Base-by-base conservation (phyloP, 2,113 vertebrate species). In the Paralichthys olivaceus region DNA sequence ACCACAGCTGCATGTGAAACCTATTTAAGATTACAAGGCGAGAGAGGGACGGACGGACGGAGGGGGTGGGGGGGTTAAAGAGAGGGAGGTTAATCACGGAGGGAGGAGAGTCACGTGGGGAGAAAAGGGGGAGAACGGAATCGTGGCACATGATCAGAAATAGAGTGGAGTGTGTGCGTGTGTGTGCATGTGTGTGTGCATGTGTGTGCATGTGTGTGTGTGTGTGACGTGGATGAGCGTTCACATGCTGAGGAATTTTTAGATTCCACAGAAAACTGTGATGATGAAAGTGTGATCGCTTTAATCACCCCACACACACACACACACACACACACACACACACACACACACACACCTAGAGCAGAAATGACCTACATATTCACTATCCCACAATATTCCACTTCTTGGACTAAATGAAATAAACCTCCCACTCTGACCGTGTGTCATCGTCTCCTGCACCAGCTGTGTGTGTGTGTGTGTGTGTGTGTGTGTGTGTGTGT, bases 1-100 rank as follows among this genome's bases (percentile, higher is more conserved):
- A 95, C 95, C 95, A 95, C 95, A 94, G 91, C 90, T 81, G 93
- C 96, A 96, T 95, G 93, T 95, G 96, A 96, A 96, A 96, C 91
- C 94, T 91, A 96, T 96, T 96, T 95, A 88, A 94, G 93, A 95
- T 95, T 94, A 96, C 88, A 63, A 79, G 83, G 75, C 51, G n/a
- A 29, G 78, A 25, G 69, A 90, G 69, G 45, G 6, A 20, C 84
- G n/a, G 84, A 49, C 53, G 25, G 74, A 55, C 77, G 77, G 53
- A 61, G 66, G 32, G 25, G 60, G 43, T 32, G 80, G 25, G 71
- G 43, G 83, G 60, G 72, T 66, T 26, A 77, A 77, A 77, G 60
- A 68, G 69, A 69, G 72, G 12, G 76, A 73, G 76, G 84, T 80
- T 80, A 79, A 79, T 83, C 60, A 72, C 29, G 74, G 69, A 69